Base-by-base conservation (phyloP, 2,113 vertebrate genomes). In the Rafetus swinhoei region DNA sequence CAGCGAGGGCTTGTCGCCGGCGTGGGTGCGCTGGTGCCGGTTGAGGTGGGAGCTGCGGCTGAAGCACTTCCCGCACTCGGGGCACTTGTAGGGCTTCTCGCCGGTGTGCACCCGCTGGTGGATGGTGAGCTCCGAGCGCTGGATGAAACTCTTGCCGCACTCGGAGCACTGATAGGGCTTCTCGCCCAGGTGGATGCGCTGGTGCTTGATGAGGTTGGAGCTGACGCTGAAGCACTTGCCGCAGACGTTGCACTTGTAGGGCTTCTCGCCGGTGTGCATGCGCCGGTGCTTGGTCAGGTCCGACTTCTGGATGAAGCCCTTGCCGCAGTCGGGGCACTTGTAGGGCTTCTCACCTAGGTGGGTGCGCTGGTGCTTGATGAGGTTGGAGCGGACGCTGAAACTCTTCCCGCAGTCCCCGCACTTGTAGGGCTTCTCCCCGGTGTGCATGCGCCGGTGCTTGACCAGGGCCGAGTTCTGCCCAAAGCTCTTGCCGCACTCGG, bases 111-210 rank as follows among this genome's bases (percentile, higher is more conserved):
- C 87, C 15, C 94, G 94, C 1, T 80, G 89, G 86, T 94, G 95
- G 93, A 96, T 95, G 93, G 95, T 96, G 88, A 97, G 96, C 88
- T 97, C 95, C 9, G 96, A 97, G 16, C 90, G 92, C 1, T 96
- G 96, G 94, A 94, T 81, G 88, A 96, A 96, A 55, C 93, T 93
- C 84, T 96, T 96, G 6, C 95, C 95, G 3, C 96, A 96, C 16
- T 96, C 88, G 5, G 39, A 0, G 24, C 96, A 96, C 0, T 22
- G 57, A 79, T 93, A 96, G 27, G 96, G 96, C 6, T 96, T 96
- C 45, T 96, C 92, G 0, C 96, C 96, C 0, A 86, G 57, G 84
- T 93, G 91, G 56, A 52, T 93, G 10, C 87, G 87, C 32, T 89
- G 91, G 11, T 93, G 92, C 14, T 56, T 93, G 53, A 90, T 86